Base-by-base conservation (phyloP, 2,797 vertebrate species). In the Chrysocyon brachyurus region DNA sequence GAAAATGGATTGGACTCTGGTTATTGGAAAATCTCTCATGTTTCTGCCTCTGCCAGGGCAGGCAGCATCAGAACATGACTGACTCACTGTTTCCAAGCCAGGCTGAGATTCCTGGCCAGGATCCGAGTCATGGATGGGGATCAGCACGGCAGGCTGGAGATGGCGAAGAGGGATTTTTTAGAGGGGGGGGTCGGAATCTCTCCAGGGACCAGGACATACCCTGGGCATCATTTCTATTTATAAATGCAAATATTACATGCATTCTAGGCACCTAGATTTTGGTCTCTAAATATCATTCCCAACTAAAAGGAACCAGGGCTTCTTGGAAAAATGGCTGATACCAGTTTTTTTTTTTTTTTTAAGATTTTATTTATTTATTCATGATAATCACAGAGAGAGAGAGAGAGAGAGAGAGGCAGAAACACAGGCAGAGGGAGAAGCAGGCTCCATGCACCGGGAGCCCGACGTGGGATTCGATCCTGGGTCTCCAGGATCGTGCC, bases 21-120 rank as follows among this genome's bases (percentile, higher is more conserved):
- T 90, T 85, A 87, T 88, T 94, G 70, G 85, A 94, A 94, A 95
- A 11, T 56, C 75, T 87, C 86, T 24, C 64, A 6, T 31, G 64
- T 72, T 59, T 90, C 63, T 73, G 82, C n/a, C 26, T 63, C 31
- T 52, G 17, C 52, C 5, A 22, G 52, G 73, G 52, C 70, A 79
- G 88, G 57, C 77, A 75, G 89, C 72, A 26, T 1, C 16, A 26
- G 91, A 61, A 26, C 54, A 61, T 86, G 68, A 92, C 90, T 84
- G 88, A 15, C 57, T 87, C 94, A 88, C 94, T 92, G 90, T 96
- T 82, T 49, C 72, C 0, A 1, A 68, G 72, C 6, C 75, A 36
- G 36, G 36, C 36, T 36, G 36, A 36, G 36, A 36, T 36, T 36
- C 24, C 36, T 46, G 10, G 26, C 5, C 8, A 3, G 52, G 95